phyloP scores from a whole-genome alignment of 2,113 vertebrate genomes.

The Ginglymostoma cirratum region DNA sequence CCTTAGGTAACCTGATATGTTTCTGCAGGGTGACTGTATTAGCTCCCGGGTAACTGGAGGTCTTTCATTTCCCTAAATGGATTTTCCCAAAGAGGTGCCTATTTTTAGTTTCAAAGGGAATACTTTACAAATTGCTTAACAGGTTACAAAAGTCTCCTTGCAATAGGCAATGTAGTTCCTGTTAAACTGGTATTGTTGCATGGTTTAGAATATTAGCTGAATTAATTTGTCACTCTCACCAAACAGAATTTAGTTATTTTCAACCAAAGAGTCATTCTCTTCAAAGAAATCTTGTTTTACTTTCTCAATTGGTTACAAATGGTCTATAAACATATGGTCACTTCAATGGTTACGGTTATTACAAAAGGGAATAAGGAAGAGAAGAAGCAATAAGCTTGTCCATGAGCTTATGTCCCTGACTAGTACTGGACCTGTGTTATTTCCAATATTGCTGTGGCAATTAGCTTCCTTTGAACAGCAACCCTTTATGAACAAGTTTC shows the following conservation, averaged over 20 bases:
- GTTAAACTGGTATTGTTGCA: not conserved
- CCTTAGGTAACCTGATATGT: not conserved
- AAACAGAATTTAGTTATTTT: not conserved
- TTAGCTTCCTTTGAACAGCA: not conserved
- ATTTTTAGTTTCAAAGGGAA: not conserved
- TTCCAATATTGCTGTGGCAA: too few species aligned
- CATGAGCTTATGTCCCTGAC: not conserved
- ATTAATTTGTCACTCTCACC: not conserved
- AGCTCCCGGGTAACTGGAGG: not conserved
- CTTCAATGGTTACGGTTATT: constrained; percentile 3
- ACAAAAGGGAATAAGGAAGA: not conserved
- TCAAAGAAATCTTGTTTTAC: not conserved
- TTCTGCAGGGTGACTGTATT: not conserved
- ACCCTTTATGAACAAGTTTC: not conserved
- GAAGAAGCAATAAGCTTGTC: not conserved
- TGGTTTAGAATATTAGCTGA: not conserved
- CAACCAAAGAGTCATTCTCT: not conserved
- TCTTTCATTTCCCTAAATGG: constrained; percentile 4
- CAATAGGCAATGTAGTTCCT: not conserved
- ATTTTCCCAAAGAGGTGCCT: not conserved
- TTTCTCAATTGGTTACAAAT: not conserved
- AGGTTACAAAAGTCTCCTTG: not conserved
- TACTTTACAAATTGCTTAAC: not conserved
- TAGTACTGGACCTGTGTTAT: not conserved
- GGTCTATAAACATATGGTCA: not conserved